Percentiles rank a stretch among this genome's conserved stretches.
Evolutionary conservation across 2,797 vertebrate species (phyloP).

Genomic region (Momotus momota): DNA sequence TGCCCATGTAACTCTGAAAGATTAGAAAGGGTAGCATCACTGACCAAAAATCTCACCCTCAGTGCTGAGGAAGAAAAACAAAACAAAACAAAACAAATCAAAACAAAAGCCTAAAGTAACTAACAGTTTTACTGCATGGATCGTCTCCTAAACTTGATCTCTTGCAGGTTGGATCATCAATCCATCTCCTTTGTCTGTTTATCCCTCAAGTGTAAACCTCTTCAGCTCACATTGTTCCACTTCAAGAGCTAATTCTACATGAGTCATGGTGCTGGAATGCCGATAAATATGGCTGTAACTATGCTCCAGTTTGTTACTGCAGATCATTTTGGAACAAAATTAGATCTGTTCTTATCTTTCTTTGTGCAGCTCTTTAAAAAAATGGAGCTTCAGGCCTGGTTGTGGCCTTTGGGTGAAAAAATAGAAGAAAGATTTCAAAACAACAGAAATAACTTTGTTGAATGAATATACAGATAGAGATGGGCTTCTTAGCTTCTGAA

Average conservation of each 20-base stretch:
- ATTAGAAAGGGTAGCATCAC: neutral
- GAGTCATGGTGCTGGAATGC: slow-evolving; percentile 65
- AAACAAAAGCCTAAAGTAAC: neutral
- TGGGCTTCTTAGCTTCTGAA: neutral
- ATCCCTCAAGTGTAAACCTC: slow-evolving; percentile 46
- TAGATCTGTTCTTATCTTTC: neutral
- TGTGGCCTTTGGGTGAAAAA: neutral
- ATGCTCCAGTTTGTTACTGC: neutral
- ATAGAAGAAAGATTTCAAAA: neutral
- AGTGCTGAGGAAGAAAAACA: neutral
- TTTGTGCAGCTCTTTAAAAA: neutral
- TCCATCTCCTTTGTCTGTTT: slow-evolving; percentile 42
- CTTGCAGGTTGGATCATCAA: neutral
- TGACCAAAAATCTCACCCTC: neutral
- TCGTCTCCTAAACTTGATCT: neutral
- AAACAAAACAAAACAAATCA: neutral
- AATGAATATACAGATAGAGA: neutral
- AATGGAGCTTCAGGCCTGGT: neutral
- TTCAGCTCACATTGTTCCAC: slow-evolving; percentile 10
- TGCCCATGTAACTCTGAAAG: neutral
- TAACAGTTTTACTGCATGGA: neutral
- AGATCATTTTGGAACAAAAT: slow-evolving; percentile 41
- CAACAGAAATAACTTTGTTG: neutral
- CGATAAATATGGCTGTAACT: slow-evolving; percentile 58
- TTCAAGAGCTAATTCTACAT: slow-evolving; percentile 14